phyloP scores from a whole-genome alignment of 2,113 vertebrate species.

The Abramis brama region DNA sequence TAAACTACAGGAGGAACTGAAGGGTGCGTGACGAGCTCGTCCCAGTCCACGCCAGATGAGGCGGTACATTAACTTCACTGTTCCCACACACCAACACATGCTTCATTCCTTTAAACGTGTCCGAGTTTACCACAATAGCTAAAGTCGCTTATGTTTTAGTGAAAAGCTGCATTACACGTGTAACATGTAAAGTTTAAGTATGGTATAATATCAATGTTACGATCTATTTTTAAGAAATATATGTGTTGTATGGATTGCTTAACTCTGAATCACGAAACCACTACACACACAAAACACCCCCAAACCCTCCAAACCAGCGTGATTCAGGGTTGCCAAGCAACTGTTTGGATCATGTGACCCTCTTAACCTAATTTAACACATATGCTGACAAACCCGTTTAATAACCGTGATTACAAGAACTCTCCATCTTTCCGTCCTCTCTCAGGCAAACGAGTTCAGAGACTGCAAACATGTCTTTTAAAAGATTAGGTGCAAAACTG shows the following conservation, averaged over 20 bases:
- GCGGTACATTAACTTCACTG: conserved; percentile 50
- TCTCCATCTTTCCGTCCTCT: neutral
- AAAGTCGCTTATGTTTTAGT: neutral
- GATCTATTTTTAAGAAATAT: neutral
- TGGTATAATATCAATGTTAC: neutral
- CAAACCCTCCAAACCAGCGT: conserved; percentile 49
- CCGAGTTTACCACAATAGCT: neutral
- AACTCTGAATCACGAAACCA: conserved; percentile 14
- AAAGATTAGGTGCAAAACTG: neutral
- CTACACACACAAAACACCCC: conserved; percentile 34
- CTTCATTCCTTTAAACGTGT: neutral
- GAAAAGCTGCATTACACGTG: too few species aligned
- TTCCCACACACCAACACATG: neutral
- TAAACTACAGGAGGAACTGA: neutral
- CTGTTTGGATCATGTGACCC: conserved; percentile 34
- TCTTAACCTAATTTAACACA: neutral
- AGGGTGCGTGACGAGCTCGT: conserved; percentile 9
- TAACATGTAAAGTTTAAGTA: too few species aligned
- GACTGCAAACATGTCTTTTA: neutral
- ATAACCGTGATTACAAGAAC: neutral
- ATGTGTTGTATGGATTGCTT: neutral
- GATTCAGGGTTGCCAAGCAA: conserved; percentile 58
- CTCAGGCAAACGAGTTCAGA: neutral
- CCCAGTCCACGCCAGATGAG: conserved; percentile 41
- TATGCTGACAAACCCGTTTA: neutral